Evolutionary conservation across 1,140 invertebrate genomes (phyloP).

Genomic region (Maniola jurtina): DNA sequence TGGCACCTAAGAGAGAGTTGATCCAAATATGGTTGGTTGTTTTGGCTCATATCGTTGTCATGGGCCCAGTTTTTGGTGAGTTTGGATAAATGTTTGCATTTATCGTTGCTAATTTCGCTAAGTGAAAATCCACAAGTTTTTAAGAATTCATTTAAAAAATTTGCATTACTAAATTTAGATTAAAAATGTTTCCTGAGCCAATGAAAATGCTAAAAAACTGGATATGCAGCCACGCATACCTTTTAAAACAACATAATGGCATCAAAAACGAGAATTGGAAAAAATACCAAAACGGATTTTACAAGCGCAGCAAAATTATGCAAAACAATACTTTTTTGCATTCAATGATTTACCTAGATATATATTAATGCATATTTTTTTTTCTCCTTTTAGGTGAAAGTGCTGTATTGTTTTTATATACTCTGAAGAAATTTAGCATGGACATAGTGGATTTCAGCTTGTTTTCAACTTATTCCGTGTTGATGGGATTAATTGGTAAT

Average conservation of each 20-base stretch:
- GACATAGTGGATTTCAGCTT: conserved; percentile 64
- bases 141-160: no score
- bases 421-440: conserved; percentile 63
- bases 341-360: neutral
- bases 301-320: no score
- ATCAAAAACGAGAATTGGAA: no score
- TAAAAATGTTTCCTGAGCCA: no score
- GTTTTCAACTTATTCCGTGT: conserved; percentile 59
- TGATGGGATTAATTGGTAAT: conserved; percentile 67
- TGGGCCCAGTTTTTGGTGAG: conserved; percentile 76
- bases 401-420: conserved; percentile 56
- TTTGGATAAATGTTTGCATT: neutral
- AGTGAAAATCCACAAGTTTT: no score
- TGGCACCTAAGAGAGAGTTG: conserved; percentile 52
- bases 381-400: conserved; percentile 57
- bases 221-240: no score
- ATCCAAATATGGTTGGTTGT: conserved; percentile 67
- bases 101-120: neutral
- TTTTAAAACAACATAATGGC: no score
- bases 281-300: no score
- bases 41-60: conserved; percentile 69
- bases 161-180: no score
- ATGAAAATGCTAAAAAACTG: no score
- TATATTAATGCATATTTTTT: neutral
- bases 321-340: neutral